A percentile compares a stretch with the other conserved stretches of the same genome.
Conservation (phyloP, 2,113 vertebrate species). For the Prunella fulvescens region DNA sequence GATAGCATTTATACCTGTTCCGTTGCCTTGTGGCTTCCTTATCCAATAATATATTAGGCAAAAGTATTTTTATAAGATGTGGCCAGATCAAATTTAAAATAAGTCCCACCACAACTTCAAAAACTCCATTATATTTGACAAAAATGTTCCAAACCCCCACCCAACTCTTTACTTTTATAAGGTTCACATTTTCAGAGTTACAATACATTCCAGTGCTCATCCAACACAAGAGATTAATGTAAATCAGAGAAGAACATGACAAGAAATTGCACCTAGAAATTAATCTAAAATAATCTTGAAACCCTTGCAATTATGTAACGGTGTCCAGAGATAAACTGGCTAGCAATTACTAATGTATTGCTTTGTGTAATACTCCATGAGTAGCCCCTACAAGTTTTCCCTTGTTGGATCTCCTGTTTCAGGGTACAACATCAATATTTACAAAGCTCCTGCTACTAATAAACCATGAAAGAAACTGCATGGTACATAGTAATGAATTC, state of each 20-base stretch:
- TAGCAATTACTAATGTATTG: not conserved
- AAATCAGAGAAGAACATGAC: not conserved
- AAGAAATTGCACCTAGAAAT: not conserved
- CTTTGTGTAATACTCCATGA: not conserved
- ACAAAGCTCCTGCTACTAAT: not conserved
- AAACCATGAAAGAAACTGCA: not conserved
- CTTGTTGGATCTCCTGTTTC: not conserved
- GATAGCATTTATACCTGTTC: not conserved
- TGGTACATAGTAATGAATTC: not conserved
- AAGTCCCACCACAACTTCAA: not conserved
- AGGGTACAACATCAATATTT: not conserved
- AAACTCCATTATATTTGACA: not conserved
- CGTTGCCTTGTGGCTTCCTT: not conserved
- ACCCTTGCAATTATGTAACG: not conserved
- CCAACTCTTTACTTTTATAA: not conserved
- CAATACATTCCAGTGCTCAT: not conserved
- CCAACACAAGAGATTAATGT: not conserved
- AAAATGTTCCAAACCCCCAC: not conserved
- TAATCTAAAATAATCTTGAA: not conserved
- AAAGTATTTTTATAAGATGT: not conserved
- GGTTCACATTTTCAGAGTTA: not conserved
- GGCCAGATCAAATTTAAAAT: not conserved
- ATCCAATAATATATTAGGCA: not conserved
- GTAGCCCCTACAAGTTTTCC: not conserved
- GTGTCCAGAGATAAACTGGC: not conserved